These are phyloP conservation scores for Andricus grossulariae DNA, from an alignment of 1,140 invertebrate species.

Conservation along the genomic window DNA sequence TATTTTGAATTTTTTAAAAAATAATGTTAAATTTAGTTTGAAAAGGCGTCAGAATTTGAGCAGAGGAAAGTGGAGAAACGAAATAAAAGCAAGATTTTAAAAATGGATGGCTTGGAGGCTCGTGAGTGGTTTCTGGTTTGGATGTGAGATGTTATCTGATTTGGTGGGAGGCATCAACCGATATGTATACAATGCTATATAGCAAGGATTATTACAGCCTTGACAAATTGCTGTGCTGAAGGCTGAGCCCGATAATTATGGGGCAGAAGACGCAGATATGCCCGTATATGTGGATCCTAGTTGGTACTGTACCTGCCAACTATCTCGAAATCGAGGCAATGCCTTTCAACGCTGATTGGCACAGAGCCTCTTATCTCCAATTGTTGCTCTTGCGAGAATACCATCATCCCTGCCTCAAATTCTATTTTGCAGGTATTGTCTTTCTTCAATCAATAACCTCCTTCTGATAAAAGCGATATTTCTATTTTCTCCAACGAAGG, in stretches of 20 bases:
- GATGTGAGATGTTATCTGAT: constrained; percentile 63
- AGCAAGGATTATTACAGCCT: constrained; percentile 73
- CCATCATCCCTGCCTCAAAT: background rate
- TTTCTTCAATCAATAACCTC: background rate
- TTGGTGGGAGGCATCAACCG: constrained; percentile 65
- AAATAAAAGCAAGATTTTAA: background rate
- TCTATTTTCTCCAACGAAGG: too few species aligned
- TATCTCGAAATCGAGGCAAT: background rate
- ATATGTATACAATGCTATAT: constrained; percentile 71
- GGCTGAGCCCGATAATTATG: constrained; percentile 74
- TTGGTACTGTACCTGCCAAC: constrained; percentile 11
- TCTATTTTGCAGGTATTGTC: background rate
- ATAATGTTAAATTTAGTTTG: too few species aligned
- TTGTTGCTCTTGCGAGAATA: constrained; percentile 7
- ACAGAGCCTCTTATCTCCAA: background rate
- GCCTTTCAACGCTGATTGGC: constrained; percentile 1
- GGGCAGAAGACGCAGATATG: constrained; percentile 60
- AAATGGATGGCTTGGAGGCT: background rate
- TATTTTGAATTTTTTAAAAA: too few species aligned
- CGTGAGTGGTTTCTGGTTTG: background rate
- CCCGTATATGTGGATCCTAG: constrained; percentile 46
- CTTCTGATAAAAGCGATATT: too few species aligned
- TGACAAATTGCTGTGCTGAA: constrained; percentile 76
- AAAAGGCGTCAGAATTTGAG: too few species aligned
- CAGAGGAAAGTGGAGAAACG: background rate